Evolutionary conservation across 2,797 vertebrate genomes (phyloP).

Genomic region (Poecilia gillii): DNA sequence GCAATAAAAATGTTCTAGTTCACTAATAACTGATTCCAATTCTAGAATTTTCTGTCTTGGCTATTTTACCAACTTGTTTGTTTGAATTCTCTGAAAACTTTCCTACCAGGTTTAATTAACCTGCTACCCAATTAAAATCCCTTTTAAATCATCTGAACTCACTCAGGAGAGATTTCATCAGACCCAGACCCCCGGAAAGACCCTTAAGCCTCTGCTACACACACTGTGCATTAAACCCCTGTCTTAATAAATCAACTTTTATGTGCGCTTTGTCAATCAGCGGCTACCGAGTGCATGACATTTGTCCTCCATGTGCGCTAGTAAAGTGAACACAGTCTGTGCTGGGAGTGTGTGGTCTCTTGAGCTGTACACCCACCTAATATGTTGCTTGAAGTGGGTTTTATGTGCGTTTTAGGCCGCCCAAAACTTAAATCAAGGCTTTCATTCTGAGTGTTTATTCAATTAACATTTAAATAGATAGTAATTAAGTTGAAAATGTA

Average conservation of each 20-base stretch:
- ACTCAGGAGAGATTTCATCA: slow-evolving; percentile 9
- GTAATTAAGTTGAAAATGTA: not conserved
- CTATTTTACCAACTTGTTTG: not conserved
- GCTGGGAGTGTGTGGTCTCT: slow-evolving; percentile 56
- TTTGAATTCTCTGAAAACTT: not conserved
- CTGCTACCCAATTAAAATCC: not conserved
- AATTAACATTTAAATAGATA: not conserved
- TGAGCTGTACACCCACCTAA: slow-evolving; percentile 28
- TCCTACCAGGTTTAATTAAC: not conserved
- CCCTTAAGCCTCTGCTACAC: slow-evolving; percentile 7
- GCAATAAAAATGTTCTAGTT: not conserved
- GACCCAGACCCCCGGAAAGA: not conserved
- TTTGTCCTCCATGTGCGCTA: slow-evolving; percentile 76
- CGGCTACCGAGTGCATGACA: slow-evolving; percentile 45
- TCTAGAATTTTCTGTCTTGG: not conserved
- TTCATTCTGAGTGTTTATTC: not conserved
- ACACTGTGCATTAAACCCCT: slow-evolving; percentile 4
- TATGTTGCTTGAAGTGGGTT: slow-evolving; percentile 48
- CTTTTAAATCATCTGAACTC: not conserved
- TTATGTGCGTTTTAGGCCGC: slow-evolving; percentile 37
- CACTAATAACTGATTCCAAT: not conserved
- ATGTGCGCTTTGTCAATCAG: slow-evolving; percentile 23
- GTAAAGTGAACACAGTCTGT: slow-evolving; percentile 37
- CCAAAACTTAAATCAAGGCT: not conserved
- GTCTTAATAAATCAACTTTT: slow-evolving; percentile 15